Percentiles rank a stretch among this genome's conserved stretches.
Conservation (phyloP, 2,888 invertebrate species). For the Melikaiella ostensackeni region DNA sequence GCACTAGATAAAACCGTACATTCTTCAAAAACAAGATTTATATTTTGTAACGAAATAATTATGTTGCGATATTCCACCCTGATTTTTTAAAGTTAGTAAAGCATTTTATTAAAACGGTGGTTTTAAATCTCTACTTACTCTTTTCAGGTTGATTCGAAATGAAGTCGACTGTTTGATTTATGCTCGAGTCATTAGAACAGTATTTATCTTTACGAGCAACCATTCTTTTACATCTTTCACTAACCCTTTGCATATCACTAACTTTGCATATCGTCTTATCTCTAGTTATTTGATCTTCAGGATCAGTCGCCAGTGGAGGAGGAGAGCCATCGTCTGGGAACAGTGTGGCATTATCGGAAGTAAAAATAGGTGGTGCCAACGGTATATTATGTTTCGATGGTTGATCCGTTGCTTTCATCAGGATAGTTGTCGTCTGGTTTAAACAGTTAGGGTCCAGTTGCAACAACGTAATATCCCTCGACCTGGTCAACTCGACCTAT, state of each 20-base stretch:
- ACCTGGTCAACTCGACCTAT: not conserved
- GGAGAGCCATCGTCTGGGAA: not conserved
- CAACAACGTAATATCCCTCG: not conserved
- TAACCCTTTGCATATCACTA: too few relatives aligned
- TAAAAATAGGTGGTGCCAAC: not conserved
- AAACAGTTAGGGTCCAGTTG: not conserved
- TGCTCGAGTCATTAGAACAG: not conserved
- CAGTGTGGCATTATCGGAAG: not conserved
- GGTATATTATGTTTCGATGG: not conserved
- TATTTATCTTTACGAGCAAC: not conserved
- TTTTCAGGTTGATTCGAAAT: not conserved
- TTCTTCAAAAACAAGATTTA: too few relatives aligned
- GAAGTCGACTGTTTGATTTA: slow-evolving; percentile 1
- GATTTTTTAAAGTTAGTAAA: slow-evolving; percentile 5
- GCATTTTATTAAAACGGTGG: not conserved
- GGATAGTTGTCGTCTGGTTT: not conserved
- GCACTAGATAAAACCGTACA: too few relatives aligned
- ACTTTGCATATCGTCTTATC: too few relatives aligned
- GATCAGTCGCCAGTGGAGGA: not conserved
- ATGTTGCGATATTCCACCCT: not conserved
- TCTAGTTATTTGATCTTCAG: too few relatives aligned
- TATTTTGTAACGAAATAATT: too few relatives aligned
- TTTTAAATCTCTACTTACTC: not conserved
- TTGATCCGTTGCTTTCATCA: not conserved
- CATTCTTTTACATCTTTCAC: not conserved